Base-by-base conservation (phyloP, 2,113 vertebrate species). In the Coturnix japonica region DNA sequence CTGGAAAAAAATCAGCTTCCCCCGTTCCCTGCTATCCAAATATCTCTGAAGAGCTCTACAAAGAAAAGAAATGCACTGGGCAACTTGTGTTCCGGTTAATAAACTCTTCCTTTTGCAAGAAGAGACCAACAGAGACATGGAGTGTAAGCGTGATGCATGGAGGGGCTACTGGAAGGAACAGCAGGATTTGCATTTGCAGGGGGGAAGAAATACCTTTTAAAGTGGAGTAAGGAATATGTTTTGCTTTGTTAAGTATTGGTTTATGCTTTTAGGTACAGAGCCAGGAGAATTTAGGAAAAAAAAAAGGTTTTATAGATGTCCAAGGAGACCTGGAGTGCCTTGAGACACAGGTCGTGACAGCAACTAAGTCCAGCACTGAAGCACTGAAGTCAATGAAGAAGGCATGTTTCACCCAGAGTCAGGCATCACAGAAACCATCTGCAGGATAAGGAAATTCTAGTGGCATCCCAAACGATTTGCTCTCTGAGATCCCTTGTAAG, bases 371-470 rank as follows among this genome's bases (percentile, higher is more conserved):
- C 53, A 89, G 53, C 19, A 16, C 2, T 31, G n/a, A 59, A 82
- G 8, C 6, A 56, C 31, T 57, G 8, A 14, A 73, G 53, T 49
- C 20, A 67, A 22, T 9, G 19, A 56, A 85, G 76, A 83, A 4
- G 6, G 75, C 18, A 6, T 17, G 17, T 51, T 85, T 84, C 37
- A 66, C 37, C n/a, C 23, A 21, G 60, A 80, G 41, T 2, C 70
- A 64, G 10, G 74, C 75, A 61, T 9, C 86, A 85, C 73, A 56
- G 60, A 80, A 95, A 85, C 21, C 43, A 56, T 85, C 69, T 75
- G 28, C 39, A 64, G 43, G 67, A n/a, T 28, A 90, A 77, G 85
- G 96, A 92, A 93, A 86, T 80, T 74, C 91, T 60, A 31, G 33
- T 61, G 95, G 67, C n/a, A 72, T 43, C 79, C 77, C 85, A 86